Base-by-base conservation (phyloP, 2,888 invertebrate genomes). In the Tachina grossa region DNA sequence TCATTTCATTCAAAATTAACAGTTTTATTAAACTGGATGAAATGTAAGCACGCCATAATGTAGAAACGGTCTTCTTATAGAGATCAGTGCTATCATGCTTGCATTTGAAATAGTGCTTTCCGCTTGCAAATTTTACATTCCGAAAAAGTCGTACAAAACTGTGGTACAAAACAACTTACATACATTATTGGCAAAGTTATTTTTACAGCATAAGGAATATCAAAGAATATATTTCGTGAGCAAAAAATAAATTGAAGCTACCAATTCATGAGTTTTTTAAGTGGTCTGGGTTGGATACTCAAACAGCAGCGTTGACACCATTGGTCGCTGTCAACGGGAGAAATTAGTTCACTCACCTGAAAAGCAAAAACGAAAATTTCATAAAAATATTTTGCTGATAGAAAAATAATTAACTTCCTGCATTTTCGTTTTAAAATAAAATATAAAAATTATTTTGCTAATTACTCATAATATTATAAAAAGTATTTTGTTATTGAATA, bases 321-420 rank as follows among this genome's bases (percentile, higher is more conserved):
- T 14, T 75, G 74, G 69, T n/a, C 11, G 55, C 77, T 75, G 83
- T 83, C 78, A 83, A 75, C 49, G 83, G 59, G 78, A 78, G 78
- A 83, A 84, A 84, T 79, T 84, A 84, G 79, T 79, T 84, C 84
- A 84, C 84, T 84, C 79, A 79, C 84, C 79, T 84, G 79, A 84
- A 84, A 75, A 69, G 63, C 55, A 75, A 61, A 61, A 71, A 79
- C 55, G 59, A 72, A 77, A 75, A 65, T 66, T 63, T 55, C 43
- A 43, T 69, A 43, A 76, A 82, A 71, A 57, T 65, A 59, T 66
- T 57, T 81, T 74, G 41, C 77, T 43, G 65, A 69, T 78, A 81
- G 49, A 59, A 77, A 43, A 41, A 76, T 66, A 68, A 78, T 63
- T 61, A 63, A 65, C 69, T 74, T 68, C 9, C 11, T 47, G 2